Evolutionary conservation across 2,888 invertebrate genomes (phyloP).

Genomic region (Clistopyga incitator): DNA sequence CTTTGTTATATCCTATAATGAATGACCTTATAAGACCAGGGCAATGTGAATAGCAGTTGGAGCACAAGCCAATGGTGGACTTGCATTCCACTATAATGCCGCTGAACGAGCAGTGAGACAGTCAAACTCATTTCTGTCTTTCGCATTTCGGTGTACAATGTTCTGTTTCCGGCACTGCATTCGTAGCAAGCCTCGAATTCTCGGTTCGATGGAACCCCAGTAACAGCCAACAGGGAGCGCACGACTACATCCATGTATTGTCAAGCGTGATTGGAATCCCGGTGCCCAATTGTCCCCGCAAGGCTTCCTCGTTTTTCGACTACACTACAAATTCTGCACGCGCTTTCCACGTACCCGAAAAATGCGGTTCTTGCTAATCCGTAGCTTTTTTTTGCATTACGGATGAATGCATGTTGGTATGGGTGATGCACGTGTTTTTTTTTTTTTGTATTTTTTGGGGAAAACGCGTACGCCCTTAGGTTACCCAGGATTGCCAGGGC

Average conservation of each 20-base stretch:
- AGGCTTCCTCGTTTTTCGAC: conserved; percentile 51
- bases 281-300: conserved; percentile 64
- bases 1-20: not conserved
- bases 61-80: not conserved
- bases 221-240: conserved; percentile 37
- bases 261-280: conserved; percentile 76
- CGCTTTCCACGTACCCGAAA: conserved; percentile 44
- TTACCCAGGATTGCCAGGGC: conserved; percentile 1
- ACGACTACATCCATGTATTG: conserved; percentile 66
- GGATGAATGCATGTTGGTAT: conserved; percentile 7
- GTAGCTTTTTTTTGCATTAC: conserved; percentile 22
- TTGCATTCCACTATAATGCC: not conserved
- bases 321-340: conserved; percentile 38
- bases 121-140: conserved; percentile 38
- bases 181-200: conserved; percentile 49
- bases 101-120: not conserved
- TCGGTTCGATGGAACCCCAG: conserved; percentile 53
- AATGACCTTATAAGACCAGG: not conserved
- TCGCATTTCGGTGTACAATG: conserved; percentile 36
- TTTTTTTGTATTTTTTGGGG: not conserved
- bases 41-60: not conserved
- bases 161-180: conserved; percentile 39
- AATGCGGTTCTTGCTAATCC: conserved; percentile 39
- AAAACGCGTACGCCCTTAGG: conserved; percentile 19
- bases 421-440: conserved; percentile 15